Evolutionary conservation across 2,113 vertebrate species (phyloP).

Genomic region (Actenoides lindsayi): DNA sequence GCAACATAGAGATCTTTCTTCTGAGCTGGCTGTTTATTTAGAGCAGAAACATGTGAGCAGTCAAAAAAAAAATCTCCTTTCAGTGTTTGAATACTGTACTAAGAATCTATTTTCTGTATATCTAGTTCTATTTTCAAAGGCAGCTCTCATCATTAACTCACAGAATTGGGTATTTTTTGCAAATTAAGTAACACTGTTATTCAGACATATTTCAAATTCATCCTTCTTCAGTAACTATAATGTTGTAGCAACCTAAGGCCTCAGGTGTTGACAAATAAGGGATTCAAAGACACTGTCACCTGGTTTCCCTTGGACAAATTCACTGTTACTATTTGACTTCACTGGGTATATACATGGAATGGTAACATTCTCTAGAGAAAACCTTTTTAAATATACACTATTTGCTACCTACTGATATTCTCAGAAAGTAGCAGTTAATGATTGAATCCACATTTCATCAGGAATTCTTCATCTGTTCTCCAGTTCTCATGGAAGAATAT

Average conservation of each 20-base stretch:
- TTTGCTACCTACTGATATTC: background rate
- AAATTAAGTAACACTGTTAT: background rate
- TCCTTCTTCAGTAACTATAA: background rate
- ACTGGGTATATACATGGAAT: background rate
- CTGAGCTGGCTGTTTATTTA: background rate
- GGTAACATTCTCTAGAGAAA: background rate
- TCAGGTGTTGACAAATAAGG: background rate
- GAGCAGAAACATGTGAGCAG: background rate
- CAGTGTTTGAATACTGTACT: background rate
- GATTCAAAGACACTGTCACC: background rate
- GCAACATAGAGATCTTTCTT: background rate
- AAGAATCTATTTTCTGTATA: background rate
- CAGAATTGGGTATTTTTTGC: background rate
- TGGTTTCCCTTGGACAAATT: background rate
- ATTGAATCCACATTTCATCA: background rate
- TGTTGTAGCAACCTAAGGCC: background rate
- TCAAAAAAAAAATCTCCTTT: background rate
- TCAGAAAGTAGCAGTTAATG: background rate
- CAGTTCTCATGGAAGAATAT: background rate
- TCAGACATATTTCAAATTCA: background rate
- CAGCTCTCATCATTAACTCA: background rate
- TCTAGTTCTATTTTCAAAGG: background rate
- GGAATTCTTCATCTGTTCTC: background rate
- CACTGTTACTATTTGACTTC: background rate
- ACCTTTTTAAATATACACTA: background rate